phyloP scores from a whole-genome alignment of 2,113 vertebrate genomes.

The Psittacula cyanocephala region DNA sequence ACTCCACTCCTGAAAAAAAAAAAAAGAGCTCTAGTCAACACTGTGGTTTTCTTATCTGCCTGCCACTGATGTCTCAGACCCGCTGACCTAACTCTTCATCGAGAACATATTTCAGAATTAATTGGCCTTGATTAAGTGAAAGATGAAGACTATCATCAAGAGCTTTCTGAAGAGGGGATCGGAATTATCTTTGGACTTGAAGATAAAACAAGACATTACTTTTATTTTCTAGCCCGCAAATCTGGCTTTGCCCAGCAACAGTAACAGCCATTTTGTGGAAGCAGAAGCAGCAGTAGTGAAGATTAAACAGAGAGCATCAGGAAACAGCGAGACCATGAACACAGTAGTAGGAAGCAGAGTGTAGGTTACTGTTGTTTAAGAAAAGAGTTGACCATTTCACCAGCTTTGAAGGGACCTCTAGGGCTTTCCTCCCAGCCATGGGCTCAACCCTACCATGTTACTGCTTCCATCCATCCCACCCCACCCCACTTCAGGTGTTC shows the following conservation, averaged over 20 bases:
- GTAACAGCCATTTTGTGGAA: neutral
- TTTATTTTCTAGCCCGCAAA: neutral
- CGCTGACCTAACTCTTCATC: slow-evolving; percentile 46
- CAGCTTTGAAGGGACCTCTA: neutral
- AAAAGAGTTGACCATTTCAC: neutral
- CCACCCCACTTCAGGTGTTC: neutral
- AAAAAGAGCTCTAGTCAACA: slow-evolving; percentile 37
- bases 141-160: slow-evolving; percentile 61
- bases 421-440: neutral
- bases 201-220: slow-evolving; percentile 50
- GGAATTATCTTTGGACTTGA: slow-evolving; percentile 36
- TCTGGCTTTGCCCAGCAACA: slow-evolving; percentile 33
- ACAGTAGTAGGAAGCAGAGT: neutral
- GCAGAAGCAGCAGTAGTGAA: neutral
- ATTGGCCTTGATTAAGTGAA: slow-evolving; percentile 64
- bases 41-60: neutral
- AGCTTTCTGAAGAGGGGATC: slow-evolving; percentile 41
- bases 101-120: slow-evolving; percentile 48
- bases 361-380: neutral
- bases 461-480: neutral
- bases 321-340: neutral
- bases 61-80: slow-evolving; percentile 26
- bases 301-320: neutral
- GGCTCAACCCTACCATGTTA: neutral
- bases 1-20: slow-evolving; percentile 12